phyloP scores from a whole-genome alignment of 2,113 vertebrate genomes.

The Entelurus aequoreus region DNA sequence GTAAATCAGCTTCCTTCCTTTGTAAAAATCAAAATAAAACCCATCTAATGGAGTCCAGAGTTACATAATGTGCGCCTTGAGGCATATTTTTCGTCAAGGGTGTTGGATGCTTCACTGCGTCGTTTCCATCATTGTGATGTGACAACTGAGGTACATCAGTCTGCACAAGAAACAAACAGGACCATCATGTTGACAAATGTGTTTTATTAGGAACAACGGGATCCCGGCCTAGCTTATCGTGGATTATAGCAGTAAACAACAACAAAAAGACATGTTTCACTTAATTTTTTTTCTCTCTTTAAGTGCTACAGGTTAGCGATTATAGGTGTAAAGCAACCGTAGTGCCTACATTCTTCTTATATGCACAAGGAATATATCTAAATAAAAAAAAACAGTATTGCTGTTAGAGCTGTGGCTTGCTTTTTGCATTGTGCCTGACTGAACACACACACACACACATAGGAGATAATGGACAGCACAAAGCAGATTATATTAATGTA shows the following conservation, averaged over 20 bases:
- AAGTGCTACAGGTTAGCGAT: constrained; percentile 70
- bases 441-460: constrained; percentile 9
- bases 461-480: constrained; percentile 23
- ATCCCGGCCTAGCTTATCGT: constrained; percentile 66
- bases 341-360: constrained; percentile 67
- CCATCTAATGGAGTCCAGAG: too few species aligned
- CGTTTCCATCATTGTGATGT: too few species aligned
- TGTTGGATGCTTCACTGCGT: too few species aligned
- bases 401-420: constrained; percentile 48
- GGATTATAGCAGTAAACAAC: constrained; percentile 71
- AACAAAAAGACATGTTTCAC: constrained; percentile 57
- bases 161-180: constrained; percentile 2
- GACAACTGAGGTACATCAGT: too few species aligned
- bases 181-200: constrained; percentile 51
- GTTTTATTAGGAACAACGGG: constrained; percentile 71
- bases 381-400: constrained; percentile 58
- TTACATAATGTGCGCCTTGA: too few species aligned
- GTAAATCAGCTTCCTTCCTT: too few species aligned
- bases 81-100: too few species aligned
- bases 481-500: constrained; percentile 19
- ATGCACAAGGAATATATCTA: constrained; percentile 58
- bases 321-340: constrained; percentile 67
- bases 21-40: too few species aligned
- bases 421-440: background rate
- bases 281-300: constrained; percentile 42